phyloP scores from a whole-genome alignment of 2,113 vertebrate genomes.

The Phodopus roborovskii region DNA sequence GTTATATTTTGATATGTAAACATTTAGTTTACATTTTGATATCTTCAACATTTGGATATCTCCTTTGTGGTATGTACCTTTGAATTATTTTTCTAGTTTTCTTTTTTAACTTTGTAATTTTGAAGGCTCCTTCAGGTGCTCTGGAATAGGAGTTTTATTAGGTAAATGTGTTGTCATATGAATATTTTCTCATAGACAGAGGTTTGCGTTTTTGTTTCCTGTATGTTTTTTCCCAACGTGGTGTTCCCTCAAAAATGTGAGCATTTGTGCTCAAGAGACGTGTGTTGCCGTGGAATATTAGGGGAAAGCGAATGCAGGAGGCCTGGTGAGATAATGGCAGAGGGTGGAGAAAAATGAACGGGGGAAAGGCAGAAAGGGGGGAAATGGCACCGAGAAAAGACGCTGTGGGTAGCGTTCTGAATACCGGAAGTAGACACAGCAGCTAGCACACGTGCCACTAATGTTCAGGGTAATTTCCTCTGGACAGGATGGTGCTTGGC shows the following conservation, averaged over 20 bases:
- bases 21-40: not conserved
- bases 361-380: not conserved
- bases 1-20: not conserved
- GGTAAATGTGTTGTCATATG: not conserved
- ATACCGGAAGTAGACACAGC: not conserved
- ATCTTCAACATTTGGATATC: not conserved
- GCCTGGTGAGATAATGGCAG: not conserved
- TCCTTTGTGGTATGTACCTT: too few species aligned
- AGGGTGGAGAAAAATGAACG: not conserved
- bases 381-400: not conserved
- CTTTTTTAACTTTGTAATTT: not conserved
- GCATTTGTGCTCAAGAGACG: not conserved
- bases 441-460: not conserved
- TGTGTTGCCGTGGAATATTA: not conserved
- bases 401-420: not conserved
- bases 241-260: not conserved
- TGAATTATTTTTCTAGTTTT: not conserved
- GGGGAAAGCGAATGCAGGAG: not conserved
- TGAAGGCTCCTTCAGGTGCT: not conserved
- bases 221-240: constrained; percentile 32
- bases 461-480: not conserved
- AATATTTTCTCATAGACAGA: not conserved
- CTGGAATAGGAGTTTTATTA: not conserved
- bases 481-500: not conserved
- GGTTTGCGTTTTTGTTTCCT: not conserved